A percentile compares a stretch with the other conserved stretches of the same genome.
Evolutionary conservation across 2,888 invertebrate species (phyloP).

Genomic region (Argyresthia albistria): DNA sequence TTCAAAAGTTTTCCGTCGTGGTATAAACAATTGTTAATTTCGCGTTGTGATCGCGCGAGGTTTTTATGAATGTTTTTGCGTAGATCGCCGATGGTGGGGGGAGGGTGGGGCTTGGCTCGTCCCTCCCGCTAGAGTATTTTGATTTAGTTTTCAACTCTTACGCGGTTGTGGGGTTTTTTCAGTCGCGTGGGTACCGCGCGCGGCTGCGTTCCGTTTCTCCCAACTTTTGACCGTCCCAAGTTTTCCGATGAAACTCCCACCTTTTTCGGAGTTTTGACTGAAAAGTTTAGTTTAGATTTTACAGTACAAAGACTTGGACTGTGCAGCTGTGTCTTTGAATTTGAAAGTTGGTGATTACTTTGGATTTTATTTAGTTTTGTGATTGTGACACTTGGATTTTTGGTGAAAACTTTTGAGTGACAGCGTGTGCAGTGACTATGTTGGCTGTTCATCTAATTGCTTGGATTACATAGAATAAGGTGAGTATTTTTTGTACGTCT

Average conservation of each 20-base stretch:
- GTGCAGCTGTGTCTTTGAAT: not conserved
- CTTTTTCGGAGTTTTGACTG: slow-evolving; percentile 16
- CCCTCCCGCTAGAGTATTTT: slow-evolving; percentile 71
- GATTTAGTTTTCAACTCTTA: slow-evolving; percentile 71
- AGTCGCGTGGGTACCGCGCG: slow-evolving; percentile 67
- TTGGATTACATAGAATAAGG: slow-evolving; percentile 62
- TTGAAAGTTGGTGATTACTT: not conserved
- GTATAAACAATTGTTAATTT: slow-evolving; percentile 64
- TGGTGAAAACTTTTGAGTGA: slow-evolving; percentile 25
- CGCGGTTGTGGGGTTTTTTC: slow-evolving; percentile 70
- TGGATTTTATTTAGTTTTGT: slow-evolving; percentile 13
- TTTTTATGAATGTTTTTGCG: slow-evolving; percentile 72
- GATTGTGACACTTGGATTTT: slow-evolving; percentile 38
- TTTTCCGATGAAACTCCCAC: slow-evolving; percentile 35
- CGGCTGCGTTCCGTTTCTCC: slow-evolving; percentile 39
- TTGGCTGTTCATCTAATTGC: slow-evolving; percentile 24
- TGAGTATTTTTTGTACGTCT: slow-evolving; percentile 35
- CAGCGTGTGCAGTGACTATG: slow-evolving; percentile 28
- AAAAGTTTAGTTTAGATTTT: slow-evolving; percentile 28
- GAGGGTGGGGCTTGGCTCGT: slow-evolving; percentile 62
- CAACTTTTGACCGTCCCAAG: slow-evolving; percentile 21
- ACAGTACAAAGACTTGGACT: slow-evolving; percentile 23
- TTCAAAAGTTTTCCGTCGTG: slow-evolving; percentile 51
- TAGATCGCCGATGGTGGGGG: slow-evolving; percentile 49
- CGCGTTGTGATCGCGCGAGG: slow-evolving; percentile 55